phyloP scores from a whole-genome alignment of 2,888 invertebrate species.

The Trachelus iudaicus region DNA sequence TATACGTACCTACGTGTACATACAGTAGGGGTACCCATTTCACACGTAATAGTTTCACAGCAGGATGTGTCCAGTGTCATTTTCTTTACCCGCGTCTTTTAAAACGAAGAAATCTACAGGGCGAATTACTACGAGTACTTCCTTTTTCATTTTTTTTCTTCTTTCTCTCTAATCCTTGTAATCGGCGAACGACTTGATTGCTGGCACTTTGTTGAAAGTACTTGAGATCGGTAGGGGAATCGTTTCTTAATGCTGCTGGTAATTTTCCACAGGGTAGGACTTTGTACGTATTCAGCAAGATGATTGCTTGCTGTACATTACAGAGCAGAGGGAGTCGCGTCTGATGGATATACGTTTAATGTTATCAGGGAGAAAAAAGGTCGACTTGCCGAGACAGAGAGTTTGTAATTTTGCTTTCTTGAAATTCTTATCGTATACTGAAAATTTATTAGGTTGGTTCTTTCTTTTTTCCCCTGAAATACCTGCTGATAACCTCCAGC shows the following conservation, averaged over 20 bases:
- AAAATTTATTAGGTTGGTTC: not conserved
- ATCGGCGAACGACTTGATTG: not conserved
- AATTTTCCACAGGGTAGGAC: not conserved
- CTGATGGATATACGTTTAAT: not conserved
- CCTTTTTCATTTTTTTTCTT: not conserved
- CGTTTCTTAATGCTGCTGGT: not conserved
- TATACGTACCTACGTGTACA: not conserved
- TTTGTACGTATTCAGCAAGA: not conserved
- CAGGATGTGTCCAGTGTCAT: not conserved
- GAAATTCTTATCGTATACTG: not conserved
- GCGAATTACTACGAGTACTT: not conserved
- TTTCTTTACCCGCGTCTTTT: not conserved
- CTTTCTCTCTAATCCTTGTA: not conserved
- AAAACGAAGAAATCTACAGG: not conserved
- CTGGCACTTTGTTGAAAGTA: not conserved
- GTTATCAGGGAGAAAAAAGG: not conserved
- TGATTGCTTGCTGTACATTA: not conserved
- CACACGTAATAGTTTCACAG: not conserved
- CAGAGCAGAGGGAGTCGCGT: not conserved
- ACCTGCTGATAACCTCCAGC: not conserved
- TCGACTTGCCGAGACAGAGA: not conserved
- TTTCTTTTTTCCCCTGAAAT: not conserved
- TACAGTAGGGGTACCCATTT: not conserved
- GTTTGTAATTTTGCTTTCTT: not conserved
- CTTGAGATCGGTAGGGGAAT: not conserved